Evolutionary conservation across 30 jellyfish, hydroid and myxozoan genomes (phyloP), one percentile per base, ranked within the genome.

Genomic region (Pseudorhiza aurosa): DNA sequence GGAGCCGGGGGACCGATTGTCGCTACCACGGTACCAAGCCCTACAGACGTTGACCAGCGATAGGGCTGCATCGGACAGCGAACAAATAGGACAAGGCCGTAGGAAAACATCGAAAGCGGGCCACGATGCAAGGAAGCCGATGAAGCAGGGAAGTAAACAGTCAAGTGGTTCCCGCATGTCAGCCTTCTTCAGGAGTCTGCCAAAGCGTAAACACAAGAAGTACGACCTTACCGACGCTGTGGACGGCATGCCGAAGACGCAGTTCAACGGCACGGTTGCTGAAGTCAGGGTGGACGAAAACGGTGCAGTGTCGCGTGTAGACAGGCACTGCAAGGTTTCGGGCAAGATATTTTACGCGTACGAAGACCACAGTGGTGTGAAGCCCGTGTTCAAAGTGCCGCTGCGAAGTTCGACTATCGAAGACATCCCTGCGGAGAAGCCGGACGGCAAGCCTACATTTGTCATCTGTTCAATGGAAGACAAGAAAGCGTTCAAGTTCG

Each of bases 311-410:
- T 22, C 19, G 24, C 29, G 46, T 14, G 44, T 29, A 14, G 79
- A 49, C 9, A 78, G 99, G 8, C 93, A 68, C 51, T 81, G 99
- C 46, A 97, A 97, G 14, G 80, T 94, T 15, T 88, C 97, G 10
- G 99, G 99, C 32, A 94, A 94, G 70, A 85, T 94, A 1, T 94
- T 94, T 64, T 88, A 94, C 68, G 96, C 94, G 19, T 87, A 43
- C 51, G 90, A 68, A 10, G 27, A 55, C 17, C 90, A 71, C 1
- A 82, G 51, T 17, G 96, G 81, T 21, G 47, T 72, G 58, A 94
- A 87, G 81, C 99, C 99, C 1, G 36, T 94, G 4, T 69, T 94
- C 63, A 94, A 94, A 57, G 88, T 94, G 25, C 99, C 99, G 29
- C 75, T 94, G 62, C 89, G 95, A 30, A 94, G 70, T 78, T 97